Evolutionary conservation across 2,888 invertebrate genomes (phyloP), one percentile per base, ranked within the genome.

Genomic region (Cremastinae sp.): DNA sequence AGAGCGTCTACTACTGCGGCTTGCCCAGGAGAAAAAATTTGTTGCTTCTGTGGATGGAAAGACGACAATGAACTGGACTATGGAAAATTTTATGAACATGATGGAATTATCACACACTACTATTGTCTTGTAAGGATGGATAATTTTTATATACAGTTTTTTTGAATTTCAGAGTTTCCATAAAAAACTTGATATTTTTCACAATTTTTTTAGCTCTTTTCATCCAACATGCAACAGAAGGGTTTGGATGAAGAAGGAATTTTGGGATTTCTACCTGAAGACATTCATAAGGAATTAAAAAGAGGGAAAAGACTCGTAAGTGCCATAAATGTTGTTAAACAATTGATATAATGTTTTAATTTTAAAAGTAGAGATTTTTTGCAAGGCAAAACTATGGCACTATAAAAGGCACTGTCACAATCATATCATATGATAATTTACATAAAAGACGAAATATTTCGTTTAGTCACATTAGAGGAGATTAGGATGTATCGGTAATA

Each of bases 191-290:
- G 10, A 16, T 0, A 56, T 39, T 18, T 16, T 18, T 12, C 10
- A 5, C 9, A 53, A 22, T 62, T 76, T 81, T 75, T 90, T 90
- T 86, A 95, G 95, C 90, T 96, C 8, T 88, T 96, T 49, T 94
- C 95, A 0, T 93, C 94, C 3, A 93, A 93, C 71, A 90, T 96
- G 82, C 87, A 92, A 51, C 96, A 96, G 84, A 93, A 92, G 78
- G 95, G 94, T 0, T 86, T 87, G 5, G 95, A 95, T 75, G 88
- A 92, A 1, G 92, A 94, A 66, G 96, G 95, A 0, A 92, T 96
- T 35, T 90, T 94, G 75, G 95, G 96, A 0, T 97, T 97, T 86
- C 84, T 95, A 39, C 90, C 91, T 0, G 83, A 87, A 0, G 96
- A 97, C 85, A 96, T 97, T 16, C 80, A 90, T 9, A 91, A 90